Evolutionary conservation across 2,888 invertebrate species (phyloP).

Genomic region (Linyphia triangularis): DNA sequence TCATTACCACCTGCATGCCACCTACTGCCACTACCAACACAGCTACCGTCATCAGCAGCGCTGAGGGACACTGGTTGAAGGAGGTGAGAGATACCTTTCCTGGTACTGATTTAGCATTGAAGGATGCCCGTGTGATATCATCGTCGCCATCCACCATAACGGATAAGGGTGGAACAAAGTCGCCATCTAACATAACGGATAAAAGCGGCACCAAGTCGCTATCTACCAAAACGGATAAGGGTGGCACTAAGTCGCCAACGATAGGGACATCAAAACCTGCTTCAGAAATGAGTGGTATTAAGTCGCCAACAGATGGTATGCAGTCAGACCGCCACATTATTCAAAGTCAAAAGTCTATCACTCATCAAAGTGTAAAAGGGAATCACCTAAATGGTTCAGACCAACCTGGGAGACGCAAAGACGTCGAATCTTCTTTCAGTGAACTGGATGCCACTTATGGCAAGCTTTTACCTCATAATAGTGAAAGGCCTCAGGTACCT

Average conservation of each 20-base stretch:
- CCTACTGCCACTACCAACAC: conserved; percentile 69
- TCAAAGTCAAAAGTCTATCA: conserved; percentile 2
- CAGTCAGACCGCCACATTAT: not conserved
- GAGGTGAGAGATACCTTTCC: conserved; percentile 2
- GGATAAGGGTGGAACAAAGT: conserved; percentile 57
- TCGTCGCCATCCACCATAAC: conserved; percentile 53
- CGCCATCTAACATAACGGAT: conserved; percentile 39
- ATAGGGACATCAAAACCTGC: not conserved
- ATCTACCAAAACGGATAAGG: conserved; percentile 54
- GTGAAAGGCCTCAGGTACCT: conserved; percentile 39
- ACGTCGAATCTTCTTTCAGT: not conserved
- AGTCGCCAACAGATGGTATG: not conserved
- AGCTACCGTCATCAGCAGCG: conserved; percentile 67
- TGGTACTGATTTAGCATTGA: not conserved
- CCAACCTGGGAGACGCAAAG: not conserved
- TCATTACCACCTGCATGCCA: conserved; percentile 70
- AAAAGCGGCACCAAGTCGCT: conserved; percentile 58
- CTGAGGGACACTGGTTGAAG: conserved; percentile 43
- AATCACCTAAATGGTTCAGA: conserved; percentile 20
- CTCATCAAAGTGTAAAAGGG: not conserved
- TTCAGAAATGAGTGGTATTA: conserved; percentile 53
- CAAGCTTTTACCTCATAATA: not conserved
- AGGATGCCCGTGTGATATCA: conserved; percentile 3
- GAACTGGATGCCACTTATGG: conserved; percentile 2
- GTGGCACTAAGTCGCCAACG: conserved; percentile 36